Percentiles rank a stretch among this genome's conserved stretches.
phyloP scores from a whole-genome alignment of 2,797 vertebrate genomes.

The Myotis daubentonii region DNA sequence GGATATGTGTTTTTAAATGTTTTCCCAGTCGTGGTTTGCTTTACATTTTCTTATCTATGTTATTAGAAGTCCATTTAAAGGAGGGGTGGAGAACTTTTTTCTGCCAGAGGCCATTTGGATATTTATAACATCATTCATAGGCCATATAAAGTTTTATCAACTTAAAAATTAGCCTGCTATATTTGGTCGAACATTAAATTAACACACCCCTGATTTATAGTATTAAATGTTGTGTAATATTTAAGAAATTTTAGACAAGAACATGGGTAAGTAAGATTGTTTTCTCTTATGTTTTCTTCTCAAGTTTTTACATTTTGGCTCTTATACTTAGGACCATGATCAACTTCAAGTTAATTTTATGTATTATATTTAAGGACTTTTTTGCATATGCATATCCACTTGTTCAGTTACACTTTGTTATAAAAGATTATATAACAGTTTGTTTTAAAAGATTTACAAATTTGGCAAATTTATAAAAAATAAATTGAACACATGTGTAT shows the following conservation, averaged over 20 bases:
- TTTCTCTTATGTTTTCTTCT: background rate
- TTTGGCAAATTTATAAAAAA: background rate
- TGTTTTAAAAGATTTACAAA: background rate
- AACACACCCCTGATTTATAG: background rate
- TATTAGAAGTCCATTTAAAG: background rate
- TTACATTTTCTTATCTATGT: background rate
- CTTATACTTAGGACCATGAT: background rate
- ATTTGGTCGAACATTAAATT: too few species aligned
- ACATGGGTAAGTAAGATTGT: background rate
- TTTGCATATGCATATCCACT: background rate
- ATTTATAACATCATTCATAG: too few species aligned
- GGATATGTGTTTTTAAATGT: background rate
- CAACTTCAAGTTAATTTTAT: background rate
- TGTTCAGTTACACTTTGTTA: background rate
- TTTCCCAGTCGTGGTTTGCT: background rate
- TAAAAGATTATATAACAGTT: background rate
- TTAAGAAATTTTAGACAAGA: conserved; percentile 12
- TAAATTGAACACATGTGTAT: background rate
- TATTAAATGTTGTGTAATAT: background rate
- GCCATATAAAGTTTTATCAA: too few species aligned
- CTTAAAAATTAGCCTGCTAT: too few species aligned
- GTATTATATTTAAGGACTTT: background rate
- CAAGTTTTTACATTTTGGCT: background rate
- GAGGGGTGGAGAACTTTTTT: too few species aligned
- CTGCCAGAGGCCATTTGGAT: too few species aligned